Percentiles rank a stretch among this genome's conserved stretches.
Conservation (phyloP, 2,797 vertebrate genomes). For the Sternotherus odoratus region DNA sequence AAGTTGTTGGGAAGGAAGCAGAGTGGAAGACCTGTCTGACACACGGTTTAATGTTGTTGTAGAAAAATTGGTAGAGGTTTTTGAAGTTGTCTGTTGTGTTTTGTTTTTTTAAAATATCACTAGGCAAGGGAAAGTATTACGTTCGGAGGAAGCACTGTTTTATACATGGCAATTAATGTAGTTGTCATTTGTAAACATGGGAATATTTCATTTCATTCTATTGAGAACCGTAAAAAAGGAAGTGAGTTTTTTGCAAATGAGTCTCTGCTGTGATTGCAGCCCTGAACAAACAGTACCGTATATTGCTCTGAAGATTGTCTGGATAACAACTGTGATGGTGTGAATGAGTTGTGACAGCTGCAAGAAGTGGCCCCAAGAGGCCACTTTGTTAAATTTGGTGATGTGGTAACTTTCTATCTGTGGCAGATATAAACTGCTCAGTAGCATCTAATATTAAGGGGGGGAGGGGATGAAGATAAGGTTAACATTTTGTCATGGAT, state of each 20-base stretch:
- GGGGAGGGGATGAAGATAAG: too few relatives aligned
- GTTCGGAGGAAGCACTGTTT: neutral
- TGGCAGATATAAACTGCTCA: neutral
- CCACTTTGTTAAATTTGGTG: neutral
- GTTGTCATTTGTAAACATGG: neutral
- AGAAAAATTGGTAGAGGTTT: neutral
- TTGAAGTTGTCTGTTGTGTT: neutral
- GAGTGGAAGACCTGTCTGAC: neutral
- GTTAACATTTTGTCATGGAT: too few relatives aligned
- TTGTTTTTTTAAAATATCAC: neutral
- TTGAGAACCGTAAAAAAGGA: neutral
- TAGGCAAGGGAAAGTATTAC: neutral
- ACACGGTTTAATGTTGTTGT: neutral
- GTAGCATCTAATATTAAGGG: neutral
- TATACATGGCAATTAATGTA: neutral
- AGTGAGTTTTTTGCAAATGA: neutral
- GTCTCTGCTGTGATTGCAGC: neutral
- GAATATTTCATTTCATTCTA: neutral
- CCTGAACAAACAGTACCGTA: accelerated
- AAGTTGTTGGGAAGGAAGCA: neutral
- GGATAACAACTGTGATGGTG: neutral
- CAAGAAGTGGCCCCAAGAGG: neutral
- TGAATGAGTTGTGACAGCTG: neutral
- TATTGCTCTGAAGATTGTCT: neutral
- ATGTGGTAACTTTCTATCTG: neutral